phyloP scores from a whole-genome alignment of 2,113 vertebrate species.

The Proteles cristata region DNA sequence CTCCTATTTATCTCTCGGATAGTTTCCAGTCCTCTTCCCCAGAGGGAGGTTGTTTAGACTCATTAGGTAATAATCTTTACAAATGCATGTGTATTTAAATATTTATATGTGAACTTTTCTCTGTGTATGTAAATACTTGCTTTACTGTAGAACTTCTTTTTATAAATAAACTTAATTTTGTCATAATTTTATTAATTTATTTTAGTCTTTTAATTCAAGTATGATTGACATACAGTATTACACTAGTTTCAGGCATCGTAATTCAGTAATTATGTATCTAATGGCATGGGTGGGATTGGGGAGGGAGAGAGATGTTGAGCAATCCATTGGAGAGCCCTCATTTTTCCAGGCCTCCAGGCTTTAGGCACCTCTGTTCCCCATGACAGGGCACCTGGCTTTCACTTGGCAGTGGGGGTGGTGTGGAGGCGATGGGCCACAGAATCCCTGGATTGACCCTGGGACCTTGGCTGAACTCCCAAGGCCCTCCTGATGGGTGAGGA shows the following conservation, averaged over 20 bases:
- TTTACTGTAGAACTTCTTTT: not conserved
- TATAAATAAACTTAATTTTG: not conserved
- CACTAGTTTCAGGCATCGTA: not conserved
- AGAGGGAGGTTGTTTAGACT: not conserved
- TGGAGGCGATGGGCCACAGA: conserved; percentile 63
- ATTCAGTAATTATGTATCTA: not conserved
- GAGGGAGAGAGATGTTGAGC: conserved; percentile 52
- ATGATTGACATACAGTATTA: not conserved
- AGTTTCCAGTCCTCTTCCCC: not conserved
- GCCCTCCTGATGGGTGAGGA: conserved; percentile 56
- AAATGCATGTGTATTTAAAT: not conserved
- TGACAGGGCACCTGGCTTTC: conserved; percentile 73
- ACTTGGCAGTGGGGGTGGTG: conserved; percentile 6
- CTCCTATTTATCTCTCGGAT: not conserved
- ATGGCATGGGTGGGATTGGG: conserved; percentile 67
- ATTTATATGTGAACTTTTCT: not conserved
- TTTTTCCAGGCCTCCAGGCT: conserved; percentile 58
- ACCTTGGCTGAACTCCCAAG: conserved; percentile 70
- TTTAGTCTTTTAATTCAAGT: not conserved
- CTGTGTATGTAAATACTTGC: not conserved
- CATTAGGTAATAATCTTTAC: not conserved
- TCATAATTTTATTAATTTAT: not conserved
- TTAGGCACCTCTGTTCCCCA: conserved; percentile 64
- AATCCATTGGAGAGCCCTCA: not conserved
- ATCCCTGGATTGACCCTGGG: conserved; percentile 68